Evolutionary conservation across 2,797 vertebrate genomes (phyloP), one percentile per base, ranked within the genome.

Genomic region (Sebastes melanostomus): DNA sequence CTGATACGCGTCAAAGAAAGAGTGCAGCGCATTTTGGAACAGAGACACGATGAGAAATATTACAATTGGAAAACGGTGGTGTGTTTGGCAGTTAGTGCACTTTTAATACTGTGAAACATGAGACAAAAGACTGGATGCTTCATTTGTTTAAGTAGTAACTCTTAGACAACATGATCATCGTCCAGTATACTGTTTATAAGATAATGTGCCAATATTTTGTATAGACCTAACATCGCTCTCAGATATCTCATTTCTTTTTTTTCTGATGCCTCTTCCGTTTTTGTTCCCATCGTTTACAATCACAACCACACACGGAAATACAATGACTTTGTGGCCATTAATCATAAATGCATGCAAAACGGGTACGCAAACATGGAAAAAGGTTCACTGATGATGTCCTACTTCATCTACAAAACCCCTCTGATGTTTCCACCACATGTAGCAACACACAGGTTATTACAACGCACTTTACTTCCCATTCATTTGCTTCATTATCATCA

Each of bases 131-230:
- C 83, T 81, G 82, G 78, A 81, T 67, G 65, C 75, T 75, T 84
- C 61, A 66, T 81, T 75, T 86, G 82, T 88, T 82, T 72, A 61
- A 71, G 77, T 73, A 32, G 72, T 68, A 72, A 73, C 76, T 78
- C 77, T 86, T 79, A 81, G 68, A 89, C 79, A 89, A 88, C 69
- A 67, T 83, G 86, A 91, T 84, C 83, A 66, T 89, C 84, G 85
- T 84, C 81, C 89, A 89, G 78, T 82, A 66, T 32, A 67, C 78
- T 86, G 87, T 91, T 90, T 89, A 88, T 91, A 88, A 82, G 81
- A 91, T 80, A 80, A 94, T 77, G 94, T 96, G 95, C 94, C 95
- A 96, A 95, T 90, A 82, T 92, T 93, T 92, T 92, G 82, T 92
- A 89, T 78, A 89, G 82, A 82, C 66, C 75, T 75, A 67, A 81